Conservation (phyloP, 1,140 invertebrate species). For the Drosophila arawakana region DNA sequence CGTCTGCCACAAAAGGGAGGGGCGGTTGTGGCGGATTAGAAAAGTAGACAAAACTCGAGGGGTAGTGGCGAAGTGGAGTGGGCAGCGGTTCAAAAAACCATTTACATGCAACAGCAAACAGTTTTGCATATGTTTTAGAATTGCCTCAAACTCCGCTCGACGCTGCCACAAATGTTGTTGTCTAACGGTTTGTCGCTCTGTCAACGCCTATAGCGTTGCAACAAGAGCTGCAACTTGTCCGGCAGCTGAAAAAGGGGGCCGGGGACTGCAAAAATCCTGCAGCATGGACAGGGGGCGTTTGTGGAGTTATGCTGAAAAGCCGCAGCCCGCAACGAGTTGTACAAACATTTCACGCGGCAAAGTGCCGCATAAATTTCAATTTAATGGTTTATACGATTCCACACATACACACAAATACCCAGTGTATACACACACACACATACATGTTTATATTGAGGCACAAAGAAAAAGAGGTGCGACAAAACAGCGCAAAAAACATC, state of each 20-base stretch:
- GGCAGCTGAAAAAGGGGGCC: not conserved
- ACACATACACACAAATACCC: constrained; percentile 53
- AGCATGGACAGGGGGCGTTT: not conserved
- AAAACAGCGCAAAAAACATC: constrained; percentile 45
- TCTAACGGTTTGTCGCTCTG: constrained; percentile 80
- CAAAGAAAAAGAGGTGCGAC: constrained; percentile 51
- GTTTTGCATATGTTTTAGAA: constrained; percentile 77
- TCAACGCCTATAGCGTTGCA: constrained; percentile 67
- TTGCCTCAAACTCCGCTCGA: constrained; percentile 17
- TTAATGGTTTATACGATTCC: constrained; percentile 67
- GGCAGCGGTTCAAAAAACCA: constrained; percentile 57
- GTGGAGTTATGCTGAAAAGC: constrained; percentile 52
- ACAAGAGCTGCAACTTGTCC: constrained; percentile 8
- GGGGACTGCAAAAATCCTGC: not conserved
- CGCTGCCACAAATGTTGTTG: constrained; percentile 55
- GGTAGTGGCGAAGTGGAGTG: not conserved
- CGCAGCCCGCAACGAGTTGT: constrained; percentile 80
- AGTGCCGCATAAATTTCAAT: constrained; percentile 83
- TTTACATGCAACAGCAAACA: constrained; percentile 77
- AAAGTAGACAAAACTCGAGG: not conserved
- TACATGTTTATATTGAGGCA: constrained; percentile 4
- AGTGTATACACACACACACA: constrained; percentile 2
- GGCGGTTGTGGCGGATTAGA: not conserved
- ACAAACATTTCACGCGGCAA: constrained; percentile 82
- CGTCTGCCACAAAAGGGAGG: not conserved